These are phyloP conservation scores for Philonicus albiceps DNA, from an alignment of 2,888 invertebrate genomes.

Conservation along the genomic window DNA sequence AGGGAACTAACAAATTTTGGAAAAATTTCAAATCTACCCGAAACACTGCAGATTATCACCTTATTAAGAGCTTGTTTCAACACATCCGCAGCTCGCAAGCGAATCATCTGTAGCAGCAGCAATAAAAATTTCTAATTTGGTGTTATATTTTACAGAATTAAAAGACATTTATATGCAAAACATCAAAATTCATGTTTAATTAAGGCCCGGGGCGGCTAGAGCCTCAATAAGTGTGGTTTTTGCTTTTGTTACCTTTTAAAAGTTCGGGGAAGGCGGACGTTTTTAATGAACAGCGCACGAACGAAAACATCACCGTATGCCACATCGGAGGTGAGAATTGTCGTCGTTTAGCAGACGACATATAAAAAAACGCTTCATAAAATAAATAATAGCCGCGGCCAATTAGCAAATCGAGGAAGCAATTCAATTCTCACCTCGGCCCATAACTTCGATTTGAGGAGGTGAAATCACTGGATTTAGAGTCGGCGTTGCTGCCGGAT, in stretches of 20 bases:
- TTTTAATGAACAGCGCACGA: neutral
- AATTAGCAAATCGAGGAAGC: constrained; percentile 35
- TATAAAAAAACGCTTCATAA: constrained; percentile 29
- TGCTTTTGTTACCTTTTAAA: neutral
- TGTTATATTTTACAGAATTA: constrained; percentile 26
- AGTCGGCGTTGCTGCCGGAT: neutral
- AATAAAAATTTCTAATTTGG: neutral
- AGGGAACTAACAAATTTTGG: neutral
- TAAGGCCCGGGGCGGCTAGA: neutral
- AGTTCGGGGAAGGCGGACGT: neutral
- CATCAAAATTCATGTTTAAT: constrained; percentile 26
- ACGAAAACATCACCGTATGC: neutral
- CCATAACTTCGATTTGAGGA: constrained; percentile 23
- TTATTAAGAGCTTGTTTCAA: neutral
- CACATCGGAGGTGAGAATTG: neutral
- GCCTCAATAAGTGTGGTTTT: neutral
- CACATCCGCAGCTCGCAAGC: neutral
- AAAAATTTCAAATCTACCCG: neutral
- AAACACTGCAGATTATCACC: neutral
- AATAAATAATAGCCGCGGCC: constrained; percentile 21
- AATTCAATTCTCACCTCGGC: constrained; percentile 41
- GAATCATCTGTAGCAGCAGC: neutral
- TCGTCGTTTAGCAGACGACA: neutral
- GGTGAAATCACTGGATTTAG: neutral
- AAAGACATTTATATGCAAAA: neutral